Evolutionary conservation across 2,113 vertebrate species (phyloP).

Genomic region (Pelmatolapia mariae): DNA sequence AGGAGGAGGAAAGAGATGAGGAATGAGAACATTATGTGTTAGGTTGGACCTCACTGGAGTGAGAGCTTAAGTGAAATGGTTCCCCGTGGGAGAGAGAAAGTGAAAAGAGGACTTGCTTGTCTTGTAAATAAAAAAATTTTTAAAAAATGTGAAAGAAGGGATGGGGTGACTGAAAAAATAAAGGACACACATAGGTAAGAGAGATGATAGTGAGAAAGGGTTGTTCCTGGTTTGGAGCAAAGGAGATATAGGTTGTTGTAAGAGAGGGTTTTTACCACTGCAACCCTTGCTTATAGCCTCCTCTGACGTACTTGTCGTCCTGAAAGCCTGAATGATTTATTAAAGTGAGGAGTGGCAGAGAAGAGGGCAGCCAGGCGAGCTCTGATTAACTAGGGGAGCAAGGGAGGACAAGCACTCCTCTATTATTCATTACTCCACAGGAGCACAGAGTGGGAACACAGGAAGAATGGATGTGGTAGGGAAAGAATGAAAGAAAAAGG

Average conservation of each 20-base stretch:
- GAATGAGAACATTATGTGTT: background rate
- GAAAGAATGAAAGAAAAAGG: background rate
- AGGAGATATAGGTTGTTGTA: background rate
- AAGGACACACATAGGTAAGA: background rate
- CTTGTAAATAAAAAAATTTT: background rate
- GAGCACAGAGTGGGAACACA: slow-evolving; percentile 12
- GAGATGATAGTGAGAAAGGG: background rate
- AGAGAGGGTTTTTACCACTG: background rate
- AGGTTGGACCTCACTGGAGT: background rate
- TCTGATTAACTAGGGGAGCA: slow-evolving; percentile 70
- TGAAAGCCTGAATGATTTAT: slow-evolving; percentile 74
- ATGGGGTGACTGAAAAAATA: background rate
- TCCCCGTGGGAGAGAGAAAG: background rate
- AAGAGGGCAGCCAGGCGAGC: slow-evolving; percentile 66
- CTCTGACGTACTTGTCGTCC: slow-evolving; percentile 50
- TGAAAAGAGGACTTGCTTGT: slow-evolving; percentile 21
- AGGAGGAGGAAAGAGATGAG: background rate
- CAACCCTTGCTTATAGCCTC: slow-evolving; percentile 22
- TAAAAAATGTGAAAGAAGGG: background rate
- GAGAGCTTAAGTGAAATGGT: slow-evolving; percentile 37
- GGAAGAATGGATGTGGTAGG: background rate
- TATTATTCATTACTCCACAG: slow-evolving; percentile 71
- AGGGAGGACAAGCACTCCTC: slow-evolving; percentile 71
- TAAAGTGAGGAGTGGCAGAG: slow-evolving; percentile 56
- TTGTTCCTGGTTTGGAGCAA: background rate